Conservation (phyloP, 2,888 invertebrate genomes). For the Acronicta leporina region DNA sequence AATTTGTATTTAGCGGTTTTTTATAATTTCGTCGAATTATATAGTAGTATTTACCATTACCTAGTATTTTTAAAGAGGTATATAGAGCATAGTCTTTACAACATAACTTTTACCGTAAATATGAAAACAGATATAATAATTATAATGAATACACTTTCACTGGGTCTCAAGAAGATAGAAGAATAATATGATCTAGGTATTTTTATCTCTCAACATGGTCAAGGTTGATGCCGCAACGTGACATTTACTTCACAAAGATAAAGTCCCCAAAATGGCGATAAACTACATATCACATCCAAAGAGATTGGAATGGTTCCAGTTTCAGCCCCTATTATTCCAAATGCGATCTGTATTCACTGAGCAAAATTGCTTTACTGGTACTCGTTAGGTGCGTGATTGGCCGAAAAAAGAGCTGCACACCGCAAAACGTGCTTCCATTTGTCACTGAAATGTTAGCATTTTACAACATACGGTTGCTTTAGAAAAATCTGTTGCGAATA, state of each 20-base stretch:
- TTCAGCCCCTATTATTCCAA: conserved; percentile 43
- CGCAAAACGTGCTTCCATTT: conserved; percentile 4
- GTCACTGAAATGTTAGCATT: conserved; percentile 6
- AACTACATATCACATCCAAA: conserved; percentile 36
- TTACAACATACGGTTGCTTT: background rate
- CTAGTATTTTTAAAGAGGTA: no score
- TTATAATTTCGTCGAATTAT: no score
- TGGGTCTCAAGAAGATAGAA: background rate
- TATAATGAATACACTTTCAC: background rate
- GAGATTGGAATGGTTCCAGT: conserved; percentile 51
- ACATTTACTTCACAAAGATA: conserved; percentile 20
- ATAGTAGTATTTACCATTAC: no score
- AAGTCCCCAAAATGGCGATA: conserved; percentile 23
- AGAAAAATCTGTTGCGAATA: conserved; percentile 3
- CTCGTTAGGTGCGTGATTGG: conserved; percentile 50
- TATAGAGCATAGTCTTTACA: background rate
- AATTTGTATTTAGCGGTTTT: no score
- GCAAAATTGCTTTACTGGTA: conserved; percentile 40
- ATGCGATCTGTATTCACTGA: conserved; percentile 51
- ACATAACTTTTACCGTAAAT: background rate
- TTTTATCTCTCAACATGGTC: conserved; percentile 1
- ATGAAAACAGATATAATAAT: background rate
- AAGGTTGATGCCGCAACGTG: conserved; percentile 14
- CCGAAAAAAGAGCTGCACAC: conserved; percentile 28
- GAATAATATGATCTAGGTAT: background rate